A percentile compares a stretch with the other conserved stretches of the same genome.
phyloP scores from a whole-genome alignment of 1,140 invertebrate species.

The Scaptomyza montana region DNA sequence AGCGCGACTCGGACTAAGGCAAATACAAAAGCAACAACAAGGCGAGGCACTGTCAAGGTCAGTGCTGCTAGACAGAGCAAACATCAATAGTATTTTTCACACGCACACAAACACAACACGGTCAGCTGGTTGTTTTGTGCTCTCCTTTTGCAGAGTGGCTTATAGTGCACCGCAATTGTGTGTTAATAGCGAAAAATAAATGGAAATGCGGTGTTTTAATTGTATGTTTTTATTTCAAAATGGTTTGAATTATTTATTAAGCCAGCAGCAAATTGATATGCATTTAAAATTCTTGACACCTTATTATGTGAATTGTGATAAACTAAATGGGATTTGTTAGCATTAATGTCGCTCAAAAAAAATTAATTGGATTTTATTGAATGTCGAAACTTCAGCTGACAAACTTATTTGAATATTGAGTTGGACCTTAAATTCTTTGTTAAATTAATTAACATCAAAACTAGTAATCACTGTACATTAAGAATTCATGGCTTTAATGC shows the following conservation, averaged over 20 bases:
- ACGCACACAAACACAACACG: slow-evolving; percentile 1
- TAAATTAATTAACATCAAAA: neutral
- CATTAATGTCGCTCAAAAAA: neutral
- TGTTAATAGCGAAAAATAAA: neutral
- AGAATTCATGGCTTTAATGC: neutral
- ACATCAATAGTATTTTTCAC: slow-evolving; percentile 7
- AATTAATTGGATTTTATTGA: no score
- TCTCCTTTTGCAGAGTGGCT: slow-evolving; percentile 1
- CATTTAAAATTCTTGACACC: slow-evolving; percentile 1
- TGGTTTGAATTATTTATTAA: slow-evolving; percentile 21
- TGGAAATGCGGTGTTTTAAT: neutral
- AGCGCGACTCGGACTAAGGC: slow-evolving; percentile 1
- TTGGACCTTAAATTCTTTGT: no score
- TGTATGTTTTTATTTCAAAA: neutral
- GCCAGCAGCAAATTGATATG: no score
- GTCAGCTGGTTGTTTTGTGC: slow-evolving; percentile 28
- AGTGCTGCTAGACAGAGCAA: slow-evolving; percentile 37
- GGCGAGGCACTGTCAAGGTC: slow-evolving; percentile 36
- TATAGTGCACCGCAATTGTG: no score
- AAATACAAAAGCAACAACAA: neutral
- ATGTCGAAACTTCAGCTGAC: no score
- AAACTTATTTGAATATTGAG: no score
- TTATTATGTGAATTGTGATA: no score
- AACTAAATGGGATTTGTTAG: neutral
- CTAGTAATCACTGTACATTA: no score